A percentile compares a stretch with the other conserved stretches of the same genome.
Evolutionary conservation across 1,140 invertebrate species (phyloP).

Genomic region (Drosophila virilis): DNA sequence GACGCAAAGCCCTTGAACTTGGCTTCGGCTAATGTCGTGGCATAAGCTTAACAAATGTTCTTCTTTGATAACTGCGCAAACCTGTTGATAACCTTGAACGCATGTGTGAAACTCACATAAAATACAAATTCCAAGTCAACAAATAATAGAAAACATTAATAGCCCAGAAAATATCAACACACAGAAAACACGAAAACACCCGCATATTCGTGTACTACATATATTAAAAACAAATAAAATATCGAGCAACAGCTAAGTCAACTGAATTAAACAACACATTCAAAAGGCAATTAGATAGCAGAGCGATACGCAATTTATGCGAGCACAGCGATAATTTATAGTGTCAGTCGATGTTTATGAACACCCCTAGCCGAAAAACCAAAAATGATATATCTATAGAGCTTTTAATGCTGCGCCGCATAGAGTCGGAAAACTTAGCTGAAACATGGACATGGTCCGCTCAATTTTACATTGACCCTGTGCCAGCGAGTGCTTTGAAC

Average conservation of each 20-base stretch:
- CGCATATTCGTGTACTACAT: conserved; percentile 16
- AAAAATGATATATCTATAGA: conserved; percentile 1
- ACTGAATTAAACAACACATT: conserved; percentile 20
- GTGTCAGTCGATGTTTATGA: conserved; percentile 11
- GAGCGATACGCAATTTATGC: conserved; percentile 6
- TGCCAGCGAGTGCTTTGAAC: conserved; percentile 62
- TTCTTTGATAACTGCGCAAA: conserved; percentile 21
- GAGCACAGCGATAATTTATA: conserved; percentile 29
- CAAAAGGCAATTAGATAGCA: conserved; percentile 39
- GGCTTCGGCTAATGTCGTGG: conserved; percentile 6
- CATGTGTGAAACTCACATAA: conserved; percentile 29
- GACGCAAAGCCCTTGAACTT: conserved; percentile 42
- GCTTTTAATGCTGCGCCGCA: neutral
- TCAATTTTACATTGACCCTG: conserved; percentile 63
- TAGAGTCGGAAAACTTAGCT: conserved; percentile 33
- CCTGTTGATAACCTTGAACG: conserved; percentile 35
- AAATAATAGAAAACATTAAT: conserved; percentile 3
- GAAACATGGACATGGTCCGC: conserved; percentile 52
- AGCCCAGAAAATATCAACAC: conserved; percentile 7
- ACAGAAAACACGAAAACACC: conserved; percentile 6
- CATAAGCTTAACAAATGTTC: conserved; percentile 14
- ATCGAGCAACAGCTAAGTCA: conserved; percentile 36
- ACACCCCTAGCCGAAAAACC: neutral
- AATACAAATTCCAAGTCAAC: conserved; percentile 13
- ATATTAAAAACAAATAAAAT: conserved; percentile 25